Conservation (phyloP, 2,888 invertebrate genomes). For the Hedya salicella region DNA sequence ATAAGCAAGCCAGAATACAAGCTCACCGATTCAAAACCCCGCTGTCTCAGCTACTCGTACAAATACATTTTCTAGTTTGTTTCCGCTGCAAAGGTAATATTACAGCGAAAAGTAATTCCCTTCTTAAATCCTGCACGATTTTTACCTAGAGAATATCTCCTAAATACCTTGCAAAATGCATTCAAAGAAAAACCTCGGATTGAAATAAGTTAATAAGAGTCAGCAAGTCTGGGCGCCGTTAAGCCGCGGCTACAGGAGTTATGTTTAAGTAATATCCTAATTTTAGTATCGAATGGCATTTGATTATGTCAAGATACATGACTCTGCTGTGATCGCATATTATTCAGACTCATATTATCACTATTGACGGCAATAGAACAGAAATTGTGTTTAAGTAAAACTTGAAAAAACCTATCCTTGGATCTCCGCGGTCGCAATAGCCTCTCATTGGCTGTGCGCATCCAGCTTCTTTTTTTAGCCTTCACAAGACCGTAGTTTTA, state of each 20-base stretch:
- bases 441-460: too few relatives aligned
- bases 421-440: too few relatives aligned
- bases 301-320: too few relatives aligned
- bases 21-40: slow-evolving; percentile 20
- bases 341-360: too few relatives aligned
- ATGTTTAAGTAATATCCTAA: not conserved
- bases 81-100: slow-evolving; percentile 1
- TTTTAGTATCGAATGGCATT: not conserved
- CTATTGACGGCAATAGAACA: too few relatives aligned
- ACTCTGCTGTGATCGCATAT: too few relatives aligned
- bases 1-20: not conserved
- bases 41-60: slow-evolving; percentile 14
- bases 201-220: slow-evolving; percentile 75
- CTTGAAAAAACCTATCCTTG: too few relatives aligned
- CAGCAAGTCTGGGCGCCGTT: slow-evolving; percentile 51
- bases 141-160: slow-evolving; percentile 9
- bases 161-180: slow-evolving; percentile 60
- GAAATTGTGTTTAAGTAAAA: too few relatives aligned
- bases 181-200: slow-evolving; percentile 66
- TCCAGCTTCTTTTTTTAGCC: too few relatives aligned
- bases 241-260: slow-evolving; percentile 27
- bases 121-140: slow-evolving; percentile 6
- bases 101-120: slow-evolving; percentile 1
- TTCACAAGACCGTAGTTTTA: too few relatives aligned
- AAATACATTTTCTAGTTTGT: not conserved